Base-by-base conservation (phyloP, 1,140 invertebrate genomes). In the Marisa cornuarietis region DNA sequence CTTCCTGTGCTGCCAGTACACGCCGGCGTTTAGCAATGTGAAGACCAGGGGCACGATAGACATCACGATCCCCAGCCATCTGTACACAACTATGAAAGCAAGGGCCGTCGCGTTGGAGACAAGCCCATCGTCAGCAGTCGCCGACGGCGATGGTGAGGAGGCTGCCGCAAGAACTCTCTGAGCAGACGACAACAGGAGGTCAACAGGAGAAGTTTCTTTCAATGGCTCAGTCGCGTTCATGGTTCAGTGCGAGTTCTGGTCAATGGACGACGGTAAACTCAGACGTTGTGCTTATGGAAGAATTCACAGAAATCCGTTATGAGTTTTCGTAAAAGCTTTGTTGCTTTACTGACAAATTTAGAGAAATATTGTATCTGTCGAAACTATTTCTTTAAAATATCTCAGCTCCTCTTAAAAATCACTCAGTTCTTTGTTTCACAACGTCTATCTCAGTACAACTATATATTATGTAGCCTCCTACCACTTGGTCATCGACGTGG, bases 1-100 rank as follows among this genome's bases (percentile, higher is more conserved):
- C 26, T 26, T 42, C 74, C 74, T 49, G 18, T 66, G 74, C 74
- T 76, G 74, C 74, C 74, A 76, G 74, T 76, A 76, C 6, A 76
- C 62, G 0, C 5, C 10, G 24, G 74, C 74, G 62, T 76, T 76
- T 31, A 76, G 26, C 26, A 63, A 4, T 18, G 58, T 51, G 74
- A 76, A 76, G 20, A n/a, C 4, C 0, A 76, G 18, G 4, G 74
- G 61, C 61, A 76, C 61, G 9, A 49, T 22, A 22, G 62, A 76
- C 62, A 76, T 61, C 74, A 76, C 58, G 61, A 63, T 61, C 74
- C 49, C 65, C 62, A 76, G 24, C 22, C 26, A 31, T 18, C 10
- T 22, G 61, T 62, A 52, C 74, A 76, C 62, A 16, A 14, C 42
- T 26, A 66, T n/a, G 61, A 76, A 76, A 9, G 42, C 3, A 4